Evolutionary conservation across 2,888 invertebrate genomes (phyloP), one percentile per base, ranked within the genome.

Genomic region (Onthophagus sagittarius): DNA sequence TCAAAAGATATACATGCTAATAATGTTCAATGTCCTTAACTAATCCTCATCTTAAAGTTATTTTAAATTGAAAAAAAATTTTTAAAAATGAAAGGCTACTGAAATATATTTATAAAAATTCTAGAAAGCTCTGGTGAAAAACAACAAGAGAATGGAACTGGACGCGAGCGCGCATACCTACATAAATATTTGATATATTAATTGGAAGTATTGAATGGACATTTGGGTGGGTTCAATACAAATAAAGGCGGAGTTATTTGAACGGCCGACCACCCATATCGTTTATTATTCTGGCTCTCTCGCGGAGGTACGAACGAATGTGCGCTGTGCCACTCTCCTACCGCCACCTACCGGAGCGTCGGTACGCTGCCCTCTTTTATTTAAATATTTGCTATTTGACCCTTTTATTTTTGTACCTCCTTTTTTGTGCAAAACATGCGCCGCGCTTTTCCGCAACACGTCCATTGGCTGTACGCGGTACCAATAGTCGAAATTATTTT

Each of bases 201-300:
- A 81, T 81, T 81, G 81, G 80, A 76, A 75, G 76, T 78, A 77
- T 79, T 80, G 75, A 79, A 80, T 80, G 78, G 78, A 77, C 80
- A 78, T 79, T 77, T 80, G 81, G 81, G 81, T 81, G 79, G 82
- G 79, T 80, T 79, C 79, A 79, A 79, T 79, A 80, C 81, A 82
- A 82, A 82, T 81, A 82, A 79, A 81, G 82, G 82, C 79, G 81
- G 81, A 79, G 78, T 80, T 80, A 79, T 80, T 81, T 81, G 80
- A 78, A 78, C 79, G 77, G 74, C 76, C 79, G 82, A 82, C 82
- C 82, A 82, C 82, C 82, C 82, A 79, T 79, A 77, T 76, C 75
- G 79, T 79, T 72, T 79, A 78, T 79, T 79, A 78, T 79, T 78
- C 64, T 70, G 72, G 69, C 69, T 63, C 67, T 67, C 31, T 67